phyloP scores from a whole-genome alignment of 1,140 invertebrate genomes.

The Drosophila lini region DNA sequence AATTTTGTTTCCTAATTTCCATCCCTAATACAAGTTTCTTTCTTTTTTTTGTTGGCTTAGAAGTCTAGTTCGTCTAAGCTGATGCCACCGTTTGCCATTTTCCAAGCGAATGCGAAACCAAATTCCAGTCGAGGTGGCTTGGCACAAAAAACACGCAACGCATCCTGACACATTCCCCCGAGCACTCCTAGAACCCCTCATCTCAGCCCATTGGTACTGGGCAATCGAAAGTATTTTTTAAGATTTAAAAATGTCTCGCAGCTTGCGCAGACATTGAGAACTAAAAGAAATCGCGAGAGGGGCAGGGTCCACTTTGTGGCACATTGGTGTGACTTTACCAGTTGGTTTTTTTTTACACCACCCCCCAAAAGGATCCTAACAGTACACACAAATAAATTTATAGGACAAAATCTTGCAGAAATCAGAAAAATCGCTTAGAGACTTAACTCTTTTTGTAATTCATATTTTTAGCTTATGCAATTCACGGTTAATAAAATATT shows the following conservation, averaged over 20 bases:
- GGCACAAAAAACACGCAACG: slow-evolving; percentile 72
- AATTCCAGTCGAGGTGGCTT: slow-evolving; percentile 64
- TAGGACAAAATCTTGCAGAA: no score
- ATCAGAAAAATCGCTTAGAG: no score
- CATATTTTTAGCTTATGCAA: neutral
- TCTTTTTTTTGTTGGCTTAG: slow-evolving; percentile 5
- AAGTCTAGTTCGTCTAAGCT: slow-evolving; percentile 29
- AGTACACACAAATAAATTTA: neutral
- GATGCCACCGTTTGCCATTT: slow-evolving; percentile 53
- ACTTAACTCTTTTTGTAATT: neutral
- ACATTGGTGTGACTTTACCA: slow-evolving; percentile 58
- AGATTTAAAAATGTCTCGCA: slow-evolving; percentile 68
- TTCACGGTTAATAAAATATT: neutral
- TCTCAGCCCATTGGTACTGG: neutral
- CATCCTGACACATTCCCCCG: slow-evolving; percentile 55
- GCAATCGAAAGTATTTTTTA: slow-evolving; percentile 60
- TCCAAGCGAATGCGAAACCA: slow-evolving; percentile 77
- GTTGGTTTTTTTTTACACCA: slow-evolving; percentile 20
- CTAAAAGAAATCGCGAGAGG: neutral
- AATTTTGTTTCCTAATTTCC: neutral
- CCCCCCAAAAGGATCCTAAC: neutral
- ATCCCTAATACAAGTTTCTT: slow-evolving; percentile 1
- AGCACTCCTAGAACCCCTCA: neutral
- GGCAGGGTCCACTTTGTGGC: slow-evolving; percentile 59
- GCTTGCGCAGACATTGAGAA: slow-evolving; percentile 43